A percentile compares a stretch with the other conserved stretches of the same genome.
Conservation (phyloP, 2,888 invertebrate genomes). For the Ormyrus rosae region DNA sequence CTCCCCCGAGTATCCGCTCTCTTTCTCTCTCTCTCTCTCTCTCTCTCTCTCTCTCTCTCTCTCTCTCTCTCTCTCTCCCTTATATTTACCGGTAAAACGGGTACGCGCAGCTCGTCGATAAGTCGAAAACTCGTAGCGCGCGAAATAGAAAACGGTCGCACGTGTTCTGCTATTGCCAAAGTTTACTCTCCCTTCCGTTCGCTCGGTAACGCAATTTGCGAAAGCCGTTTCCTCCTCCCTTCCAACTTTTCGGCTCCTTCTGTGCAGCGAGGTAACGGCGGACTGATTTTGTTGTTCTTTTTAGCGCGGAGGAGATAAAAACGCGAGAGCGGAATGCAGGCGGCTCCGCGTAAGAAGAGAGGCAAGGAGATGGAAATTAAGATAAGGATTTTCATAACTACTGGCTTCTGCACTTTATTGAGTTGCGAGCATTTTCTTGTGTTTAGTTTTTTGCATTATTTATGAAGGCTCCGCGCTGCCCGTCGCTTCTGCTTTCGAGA, state of each 20-base stretch:
- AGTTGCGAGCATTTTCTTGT: conserved; percentile 9
- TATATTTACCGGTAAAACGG: no score
- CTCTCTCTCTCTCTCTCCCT: no score
- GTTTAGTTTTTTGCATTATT: conserved; percentile 47
- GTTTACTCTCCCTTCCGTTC: conserved; percentile 42
- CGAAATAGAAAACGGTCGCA: conserved; percentile 55
- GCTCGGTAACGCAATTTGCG: conserved; percentile 47
- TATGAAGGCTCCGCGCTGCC: conserved; percentile 22
- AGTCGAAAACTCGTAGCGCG: conserved; percentile 31
- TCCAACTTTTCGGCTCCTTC: conserved; percentile 28
- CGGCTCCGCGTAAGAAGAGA: background rate
- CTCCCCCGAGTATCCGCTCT: background rate
- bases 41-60: no score
- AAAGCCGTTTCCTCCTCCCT: conserved; percentile 36
- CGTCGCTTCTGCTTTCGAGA: conserved; percentile 27
- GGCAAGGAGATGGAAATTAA: conserved; percentile 53
- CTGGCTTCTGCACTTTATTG: conserved; percentile 31
- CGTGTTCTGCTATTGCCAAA: conserved; percentile 50
- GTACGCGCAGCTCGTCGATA: conserved; percentile 25
- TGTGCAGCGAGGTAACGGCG: conserved; percentile 4
- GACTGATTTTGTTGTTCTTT: conserved; percentile 19
- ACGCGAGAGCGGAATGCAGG: conserved; percentile 23
- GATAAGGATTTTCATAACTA: conserved; percentile 52
- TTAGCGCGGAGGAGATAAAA: conserved; percentile 21
- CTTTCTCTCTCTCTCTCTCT: no score